Base-by-base conservation (phyloP, 2,797 vertebrate species). In the Cirrhinus mrigala region DNA sequence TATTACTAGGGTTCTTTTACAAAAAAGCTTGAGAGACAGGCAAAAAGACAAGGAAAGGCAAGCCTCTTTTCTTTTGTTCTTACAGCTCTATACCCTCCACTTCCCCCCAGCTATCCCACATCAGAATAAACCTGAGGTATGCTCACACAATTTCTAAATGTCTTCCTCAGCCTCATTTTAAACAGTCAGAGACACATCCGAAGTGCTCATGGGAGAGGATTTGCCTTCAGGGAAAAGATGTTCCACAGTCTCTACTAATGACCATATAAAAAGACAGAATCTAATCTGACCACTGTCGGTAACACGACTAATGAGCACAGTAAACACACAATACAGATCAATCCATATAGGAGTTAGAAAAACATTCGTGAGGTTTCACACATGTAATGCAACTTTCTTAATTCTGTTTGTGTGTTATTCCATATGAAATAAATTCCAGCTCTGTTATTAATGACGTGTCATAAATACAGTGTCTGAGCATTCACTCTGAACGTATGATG, bases 271-370 rank as follows among this genome's bases (percentile, higher is more conserved):
- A 86, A 74, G 81, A 69, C 88, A 91, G 90, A 92, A 60, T 93
- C 92, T 91, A 94, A 88, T 89, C 73, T 91, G 90, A 93, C 92
- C 50, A 58, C 24, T 27, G n/a, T 60, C 54, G 64, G 70, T 16
- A 83, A 58, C 37, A 74, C 44, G 64, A 80, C 81, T 24, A 66
- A 69, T n/a, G 9, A 79, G 9, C 48, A 37, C 40, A 79, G 22
- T 77, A 77, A 3, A 58, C 54, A 76, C 46, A 70, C 22, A 11
- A n/a, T 60, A 46, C 69, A 70, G 12, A 8, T 48, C 3, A 73
- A n/a, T 24, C n/a, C 15, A 74, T 24, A 1, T 27, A 29, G 46
- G 15, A 40, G 20, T 76, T 56, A 56, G 22, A 37, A 76, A 54
- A 77, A n/a, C 29, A 40, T n/a, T 5, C 37, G 29, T 7, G 18